Evolutionary conservation across 2,888 invertebrate genomes (phyloP).

Genomic region (Atherix ibis): DNA sequence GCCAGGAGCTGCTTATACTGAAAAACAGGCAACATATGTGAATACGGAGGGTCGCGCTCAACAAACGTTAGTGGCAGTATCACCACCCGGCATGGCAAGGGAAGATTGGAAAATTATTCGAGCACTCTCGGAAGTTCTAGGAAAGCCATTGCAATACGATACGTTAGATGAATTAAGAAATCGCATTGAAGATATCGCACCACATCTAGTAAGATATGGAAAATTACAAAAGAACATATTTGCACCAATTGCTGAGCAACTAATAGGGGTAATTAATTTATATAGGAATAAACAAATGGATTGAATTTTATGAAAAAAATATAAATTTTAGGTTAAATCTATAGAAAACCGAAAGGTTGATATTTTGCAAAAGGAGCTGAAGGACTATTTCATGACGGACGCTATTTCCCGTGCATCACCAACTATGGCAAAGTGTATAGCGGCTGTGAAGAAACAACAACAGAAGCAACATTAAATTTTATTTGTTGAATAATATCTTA

Average conservation of each 20-base stretch:
- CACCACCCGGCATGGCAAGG: conserved; percentile 83
- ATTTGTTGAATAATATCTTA: too few species aligned
- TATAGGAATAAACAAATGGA: too few species aligned
- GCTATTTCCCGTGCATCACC: conserved; percentile 88
- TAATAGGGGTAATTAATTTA: conserved; percentile 40
- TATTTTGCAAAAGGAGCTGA: conserved; percentile 58
- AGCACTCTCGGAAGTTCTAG: conserved; percentile 81
- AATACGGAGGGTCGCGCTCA: conserved; percentile 97
- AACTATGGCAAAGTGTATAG: conserved; percentile 97
- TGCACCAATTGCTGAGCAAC: conserved; percentile 60
- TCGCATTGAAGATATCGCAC: conserved; percentile 72
- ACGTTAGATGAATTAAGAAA: conserved; percentile 63
- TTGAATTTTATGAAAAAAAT: background rate
- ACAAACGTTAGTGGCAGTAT: conserved; percentile 71
- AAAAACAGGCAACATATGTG: conserved; percentile 93
- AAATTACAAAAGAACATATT: conserved; percentile 71
- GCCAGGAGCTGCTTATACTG: conserved; percentile 96
- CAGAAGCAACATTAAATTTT: conserved; percentile 2
- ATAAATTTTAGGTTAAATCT: conserved; percentile 26
- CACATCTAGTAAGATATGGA: conserved; percentile 75
- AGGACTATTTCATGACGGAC: conserved; percentile 92
- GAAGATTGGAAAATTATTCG: conserved; percentile 98
- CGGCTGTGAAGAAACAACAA: conserved; percentile 58
- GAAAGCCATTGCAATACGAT: conserved; percentile 68
- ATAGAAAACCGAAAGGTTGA: conserved; percentile 44